These are phyloP conservation scores for Hydroisotoma schaefferi DNA, from an alignment of 2,888 invertebrate species.

Conservation along the genomic window DNA sequence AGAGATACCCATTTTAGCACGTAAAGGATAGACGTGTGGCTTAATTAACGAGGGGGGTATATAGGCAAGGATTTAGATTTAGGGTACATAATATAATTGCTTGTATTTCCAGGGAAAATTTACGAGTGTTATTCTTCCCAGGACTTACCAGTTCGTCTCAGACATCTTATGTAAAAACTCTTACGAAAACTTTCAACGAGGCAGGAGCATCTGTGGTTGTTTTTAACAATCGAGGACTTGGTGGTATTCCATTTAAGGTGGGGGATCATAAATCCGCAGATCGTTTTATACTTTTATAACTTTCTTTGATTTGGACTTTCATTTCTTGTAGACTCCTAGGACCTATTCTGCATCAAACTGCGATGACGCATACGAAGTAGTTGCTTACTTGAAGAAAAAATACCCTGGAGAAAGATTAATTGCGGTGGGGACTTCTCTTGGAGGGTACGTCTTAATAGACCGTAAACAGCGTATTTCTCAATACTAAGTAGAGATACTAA, in stretches of 20 bases:
- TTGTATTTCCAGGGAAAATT: conserved; percentile 8
- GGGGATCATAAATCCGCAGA: neutral
- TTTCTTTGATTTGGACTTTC: neutral
- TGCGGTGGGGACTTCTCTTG: conserved; percentile 77
- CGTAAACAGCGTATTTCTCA: neutral
- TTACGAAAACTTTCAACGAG: conserved; percentile 64
- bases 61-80: neutral
- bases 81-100: neutral
- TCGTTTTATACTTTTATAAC: neutral
- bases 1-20: conserved; percentile 36
- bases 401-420: conserved; percentile 65
- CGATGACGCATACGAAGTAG: conserved; percentile 71
- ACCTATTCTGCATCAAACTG: conserved; percentile 79
- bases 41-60: too few species aligned
- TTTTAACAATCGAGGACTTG: conserved; percentile 73
- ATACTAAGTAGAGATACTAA: conserved; percentile 1
- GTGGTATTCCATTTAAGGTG: conserved; percentile 66
- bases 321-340: conserved; percentile 63
- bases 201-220: conserved; percentile 67
- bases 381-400: conserved; percentile 61
- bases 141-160: conserved; percentile 73
- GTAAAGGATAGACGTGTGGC: conserved; percentile 49
- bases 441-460: conserved; percentile 58
- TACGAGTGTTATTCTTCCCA: conserved; percentile 53
- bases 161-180: conserved; percentile 73